Conservation (phyloP, 2,888 invertebrate genomes). For the Cyclophora punctaria region DNA sequence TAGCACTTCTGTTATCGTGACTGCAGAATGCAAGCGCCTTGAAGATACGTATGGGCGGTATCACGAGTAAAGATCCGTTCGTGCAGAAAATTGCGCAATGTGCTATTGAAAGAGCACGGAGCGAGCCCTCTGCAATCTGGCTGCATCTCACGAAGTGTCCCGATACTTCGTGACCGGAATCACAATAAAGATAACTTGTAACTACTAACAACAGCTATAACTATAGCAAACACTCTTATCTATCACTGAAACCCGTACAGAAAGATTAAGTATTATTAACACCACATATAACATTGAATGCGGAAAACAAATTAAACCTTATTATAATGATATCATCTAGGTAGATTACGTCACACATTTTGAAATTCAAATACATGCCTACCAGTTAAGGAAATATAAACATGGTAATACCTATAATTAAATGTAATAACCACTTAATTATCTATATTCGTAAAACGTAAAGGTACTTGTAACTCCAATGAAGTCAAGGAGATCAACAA, state of each 20-base stretch:
- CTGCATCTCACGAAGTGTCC: constrained; percentile 53
- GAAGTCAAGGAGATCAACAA: constrained; percentile 12
- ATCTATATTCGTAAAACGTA: no score
- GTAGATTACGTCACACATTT: no score
- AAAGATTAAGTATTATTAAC: no score
- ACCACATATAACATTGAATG: no score
- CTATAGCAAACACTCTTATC: no score
- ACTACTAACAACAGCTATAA: constrained; percentile 5
- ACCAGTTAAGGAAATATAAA: no score
- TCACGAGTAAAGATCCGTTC: constrained; percentile 45
- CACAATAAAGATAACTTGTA: constrained; percentile 1
- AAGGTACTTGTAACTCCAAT: constrained; percentile 1
- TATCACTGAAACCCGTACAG: no score
- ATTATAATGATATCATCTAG: no score
- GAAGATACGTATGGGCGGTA: constrained; percentile 39
- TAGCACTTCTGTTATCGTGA: constrained; percentile 35
- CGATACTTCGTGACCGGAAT: constrained; percentile 54
- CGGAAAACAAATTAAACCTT: no score
- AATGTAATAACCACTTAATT: no score
- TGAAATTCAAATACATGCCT: no score
- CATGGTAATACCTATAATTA: no score
- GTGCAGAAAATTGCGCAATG: constrained; percentile 66
- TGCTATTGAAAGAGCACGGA: constrained; percentile 53
- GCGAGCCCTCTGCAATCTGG: constrained; percentile 44
- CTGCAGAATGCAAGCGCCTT: constrained; percentile 45